Percentiles rank a stretch among this genome's conserved stretches.
Conservation (phyloP, 2,797 vertebrate genomes). For the Sarcoramphus papa region DNA sequence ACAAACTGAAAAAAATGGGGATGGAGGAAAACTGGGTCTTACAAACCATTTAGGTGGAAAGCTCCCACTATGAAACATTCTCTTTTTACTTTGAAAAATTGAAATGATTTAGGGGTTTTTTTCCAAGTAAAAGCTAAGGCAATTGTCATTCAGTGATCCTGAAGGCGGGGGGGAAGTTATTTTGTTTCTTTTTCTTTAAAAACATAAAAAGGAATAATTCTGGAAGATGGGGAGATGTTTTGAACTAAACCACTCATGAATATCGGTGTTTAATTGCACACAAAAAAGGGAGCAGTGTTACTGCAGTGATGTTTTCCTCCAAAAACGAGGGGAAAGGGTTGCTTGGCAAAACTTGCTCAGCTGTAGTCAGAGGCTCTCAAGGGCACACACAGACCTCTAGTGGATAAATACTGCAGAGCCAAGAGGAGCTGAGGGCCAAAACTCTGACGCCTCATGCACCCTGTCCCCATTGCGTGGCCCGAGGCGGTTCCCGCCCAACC, state of each 20-base stretch:
- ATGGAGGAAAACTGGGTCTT: neutral
- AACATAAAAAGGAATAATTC: neutral
- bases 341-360: neutral
- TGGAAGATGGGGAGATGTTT: neutral
- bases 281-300: neutral
- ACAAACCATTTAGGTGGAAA: neutral
- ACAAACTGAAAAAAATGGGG: neutral
- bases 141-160: neutral
- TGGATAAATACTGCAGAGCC: neutral
- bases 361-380: neutral
- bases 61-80: neutral
- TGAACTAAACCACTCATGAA: neutral
- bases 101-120: neutral
- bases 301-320: neutral
- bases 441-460: fast-evolving
- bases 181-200: neutral
- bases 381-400: neutral
- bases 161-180: fast-evolving
- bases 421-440: neutral
- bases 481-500: fast-evolving
- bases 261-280: neutral
- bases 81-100: neutral
- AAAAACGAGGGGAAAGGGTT: neutral
- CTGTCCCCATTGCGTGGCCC: fast-evolving
- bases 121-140: neutral